phyloP scores from a whole-genome alignment of 2,888 invertebrate genomes.

The Tetramorium bicarinatum region DNA sequence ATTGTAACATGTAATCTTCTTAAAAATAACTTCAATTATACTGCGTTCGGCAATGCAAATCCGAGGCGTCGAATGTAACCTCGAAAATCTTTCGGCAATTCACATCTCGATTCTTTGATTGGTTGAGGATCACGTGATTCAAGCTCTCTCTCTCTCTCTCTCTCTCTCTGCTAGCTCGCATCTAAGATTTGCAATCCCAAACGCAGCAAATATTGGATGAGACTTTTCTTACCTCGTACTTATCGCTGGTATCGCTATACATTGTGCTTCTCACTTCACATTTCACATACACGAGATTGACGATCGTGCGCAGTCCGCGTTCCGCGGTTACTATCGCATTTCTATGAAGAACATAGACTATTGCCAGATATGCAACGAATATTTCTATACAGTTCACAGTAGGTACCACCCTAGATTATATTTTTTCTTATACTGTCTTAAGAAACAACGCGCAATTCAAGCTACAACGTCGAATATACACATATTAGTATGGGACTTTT shows the following conservation, averaged over 20 bases:
- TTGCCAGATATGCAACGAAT: background rate
- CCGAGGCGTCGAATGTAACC: conserved; percentile 1
- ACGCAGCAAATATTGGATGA: conserved; percentile 4
- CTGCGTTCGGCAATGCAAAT: conserved; percentile 2
- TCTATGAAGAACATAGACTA: too few species aligned
- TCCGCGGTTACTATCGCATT: background rate
- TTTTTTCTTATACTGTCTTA: conserved; percentile 7
- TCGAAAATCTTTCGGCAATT: conserved; percentile 9
- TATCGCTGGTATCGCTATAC: background rate
- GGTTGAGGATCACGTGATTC: background rate
- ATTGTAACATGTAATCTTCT: conserved; percentile 3
- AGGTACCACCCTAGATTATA: background rate
- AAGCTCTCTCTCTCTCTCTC: background rate
- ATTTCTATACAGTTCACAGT: background rate
- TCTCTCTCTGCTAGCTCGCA: conserved; percentile 7
- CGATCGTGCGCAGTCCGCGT: background rate
- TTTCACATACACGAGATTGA: too few species aligned
- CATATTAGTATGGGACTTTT: conserved; percentile 2
- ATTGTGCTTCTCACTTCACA: background rate
- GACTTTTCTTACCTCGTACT: conserved; percentile 7
- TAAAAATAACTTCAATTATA: background rate
- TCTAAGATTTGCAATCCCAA: background rate
- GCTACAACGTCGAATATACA: background rate
- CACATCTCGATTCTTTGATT: background rate
- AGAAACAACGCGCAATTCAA: background rate